A percentile compares a stretch with the other conserved stretches of the same genome.
phyloP scores from a whole-genome alignment of 2,888 invertebrate genomes.

The Drosophila infuscata region DNA sequence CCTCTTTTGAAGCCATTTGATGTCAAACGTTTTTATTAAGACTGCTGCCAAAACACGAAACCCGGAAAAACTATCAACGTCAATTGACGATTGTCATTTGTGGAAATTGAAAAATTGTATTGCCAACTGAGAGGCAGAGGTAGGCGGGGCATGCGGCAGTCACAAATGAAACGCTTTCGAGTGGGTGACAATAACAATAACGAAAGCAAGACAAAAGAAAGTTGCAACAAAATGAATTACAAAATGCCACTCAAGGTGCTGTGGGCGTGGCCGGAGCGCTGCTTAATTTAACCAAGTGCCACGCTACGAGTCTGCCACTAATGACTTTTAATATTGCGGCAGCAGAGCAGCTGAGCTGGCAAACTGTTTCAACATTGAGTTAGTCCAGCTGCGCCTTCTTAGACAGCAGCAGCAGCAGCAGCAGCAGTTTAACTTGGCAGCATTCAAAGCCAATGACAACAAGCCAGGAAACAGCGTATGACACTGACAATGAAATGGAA shows the following conservation, averaged over 20 bases:
- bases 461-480: slow-evolving; percentile 55
- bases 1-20: slow-evolving; percentile 40
- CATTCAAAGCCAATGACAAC: slow-evolving; percentile 68
- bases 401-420: slow-evolving; percentile 11
- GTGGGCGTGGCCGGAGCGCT: slow-evolving; percentile 45
- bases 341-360: slow-evolving; percentile 22
- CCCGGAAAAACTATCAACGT: slow-evolving; percentile 71
- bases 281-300: slow-evolving; percentile 51
- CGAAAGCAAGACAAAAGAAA: slow-evolving; percentile 44
- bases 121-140: slow-evolving; percentile 35
- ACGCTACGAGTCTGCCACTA: slow-evolving; percentile 17
- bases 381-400: slow-evolving; percentile 44
- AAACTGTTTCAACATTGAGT: slow-evolving; percentile 33
- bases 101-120: slow-evolving; percentile 74
- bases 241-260: slow-evolving; percentile 54
- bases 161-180: slow-evolving; percentile 43
- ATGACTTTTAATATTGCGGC: slow-evolving; percentile 51
- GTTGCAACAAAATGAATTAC: slow-evolving; percentile 52
- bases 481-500: slow-evolving; percentile 81
- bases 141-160: slow-evolving; percentile 1
- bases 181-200: slow-evolving; percentile 30
- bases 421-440: slow-evolving; percentile 63
- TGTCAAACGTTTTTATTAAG: slow-evolving; percentile 70
- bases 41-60: slow-evolving; percentile 34
- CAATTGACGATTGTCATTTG: slow-evolving; percentile 71